A percentile compares a stretch with the other conserved stretches of the same genome.
Conservation (phyloP, 2,797 vertebrate genomes). For the Myotis vivesi region DNA sequence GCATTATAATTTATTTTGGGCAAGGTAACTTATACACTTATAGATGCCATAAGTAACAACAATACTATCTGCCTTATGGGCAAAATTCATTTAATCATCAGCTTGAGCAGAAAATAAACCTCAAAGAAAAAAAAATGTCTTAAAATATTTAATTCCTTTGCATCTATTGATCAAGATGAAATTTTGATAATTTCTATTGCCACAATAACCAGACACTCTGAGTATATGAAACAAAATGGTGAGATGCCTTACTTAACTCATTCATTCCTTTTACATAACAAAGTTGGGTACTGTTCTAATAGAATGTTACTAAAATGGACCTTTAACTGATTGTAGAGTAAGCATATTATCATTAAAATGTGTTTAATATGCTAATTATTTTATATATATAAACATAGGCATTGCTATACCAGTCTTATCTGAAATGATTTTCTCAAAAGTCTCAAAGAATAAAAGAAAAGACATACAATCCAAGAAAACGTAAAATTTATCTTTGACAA, state of each 20-base stretch:
- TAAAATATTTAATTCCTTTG: background rate
- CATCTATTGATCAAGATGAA: background rate
- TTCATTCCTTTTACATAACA: background rate
- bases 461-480: background rate
- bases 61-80: background rate
- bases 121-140: background rate
- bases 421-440: background rate
- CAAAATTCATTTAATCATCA: slow-evolving; percentile 28
- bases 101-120: background rate
- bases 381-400: background rate
- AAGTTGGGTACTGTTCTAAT: background rate
- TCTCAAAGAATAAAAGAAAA: slow-evolving; percentile 4
- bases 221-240: background rate
- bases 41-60: background rate
- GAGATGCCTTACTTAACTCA: background rate
- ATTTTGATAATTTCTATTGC: background rate
- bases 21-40: slow-evolving; percentile 15
- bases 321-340: background rate
- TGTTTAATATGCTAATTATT: background rate
- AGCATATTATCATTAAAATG: background rate
- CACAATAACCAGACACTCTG: background rate
- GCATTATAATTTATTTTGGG: background rate
- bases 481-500: background rate
- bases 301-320: background rate
- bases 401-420: background rate